These are phyloP conservation scores for Ichneumon xanthorius DNA, from an alignment of 2,888 invertebrate genomes.

Conservation along the genomic window DNA sequence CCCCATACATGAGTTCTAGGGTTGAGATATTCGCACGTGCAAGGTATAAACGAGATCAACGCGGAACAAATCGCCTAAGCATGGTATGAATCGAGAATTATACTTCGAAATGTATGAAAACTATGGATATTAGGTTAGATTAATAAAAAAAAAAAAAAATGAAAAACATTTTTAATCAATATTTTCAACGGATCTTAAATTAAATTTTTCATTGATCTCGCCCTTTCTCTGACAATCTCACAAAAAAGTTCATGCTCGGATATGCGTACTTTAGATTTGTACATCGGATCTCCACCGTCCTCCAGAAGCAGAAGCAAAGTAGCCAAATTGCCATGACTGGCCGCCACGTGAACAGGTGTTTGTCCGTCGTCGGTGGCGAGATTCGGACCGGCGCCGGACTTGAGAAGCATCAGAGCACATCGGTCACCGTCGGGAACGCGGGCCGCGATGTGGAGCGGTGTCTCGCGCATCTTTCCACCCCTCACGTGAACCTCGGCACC, in stretches of 20 bases:
- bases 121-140: too few relatives aligned
- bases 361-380: slow-evolving; percentile 98
- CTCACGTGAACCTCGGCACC: slow-evolving; percentile 99
- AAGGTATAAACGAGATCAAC: too few relatives aligned
- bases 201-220: background rate
- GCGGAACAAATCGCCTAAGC: too few relatives aligned
- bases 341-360: slow-evolving; percentile 98
- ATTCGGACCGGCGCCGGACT: slow-evolving; percentile 99
- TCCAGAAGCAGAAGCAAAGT: slow-evolving; percentile 94
- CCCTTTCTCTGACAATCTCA: background rate
- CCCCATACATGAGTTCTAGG: too few relatives aligned
- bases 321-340: slow-evolving; percentile 95
- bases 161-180: too few relatives aligned
- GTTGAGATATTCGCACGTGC: too few relatives aligned
- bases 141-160: too few relatives aligned
- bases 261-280: slow-evolving; percentile 92
- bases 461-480: slow-evolving; percentile 95
- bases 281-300: slow-evolving; percentile 97
- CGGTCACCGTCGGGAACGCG: slow-evolving; percentile 95
- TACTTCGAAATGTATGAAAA: too few relatives aligned
- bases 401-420: slow-evolving; percentile 98
- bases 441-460: slow-evolving; percentile 98
- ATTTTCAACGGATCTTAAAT: too few relatives aligned
- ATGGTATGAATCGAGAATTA: too few relatives aligned
- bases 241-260: background rate